Percentiles rank a stretch among this genome's conserved stretches.
Conservation (phyloP, 2,888 invertebrate species). For the Ctenicera cuprea region DNA sequence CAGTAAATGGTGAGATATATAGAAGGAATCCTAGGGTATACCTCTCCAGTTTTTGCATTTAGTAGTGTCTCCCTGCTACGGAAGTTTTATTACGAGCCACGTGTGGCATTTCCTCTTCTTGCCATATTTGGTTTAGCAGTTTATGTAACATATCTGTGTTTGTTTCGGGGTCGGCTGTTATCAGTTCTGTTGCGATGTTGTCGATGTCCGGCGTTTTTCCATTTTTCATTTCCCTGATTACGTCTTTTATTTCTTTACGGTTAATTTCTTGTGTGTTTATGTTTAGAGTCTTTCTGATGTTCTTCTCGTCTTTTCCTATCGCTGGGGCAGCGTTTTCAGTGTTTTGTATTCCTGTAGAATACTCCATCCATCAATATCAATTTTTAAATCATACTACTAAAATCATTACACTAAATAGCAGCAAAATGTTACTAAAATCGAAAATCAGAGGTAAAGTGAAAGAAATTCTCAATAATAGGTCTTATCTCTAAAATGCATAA, state of each 20-base stretch:
- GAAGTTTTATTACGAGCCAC: neutral
- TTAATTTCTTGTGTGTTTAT: neutral
- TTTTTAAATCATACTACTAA: no score
- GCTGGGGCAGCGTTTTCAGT: neutral
- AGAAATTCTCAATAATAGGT: neutral
- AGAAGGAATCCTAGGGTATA: no score
- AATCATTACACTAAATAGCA: neutral
- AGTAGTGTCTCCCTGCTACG: neutral
- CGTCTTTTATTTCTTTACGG: neutral
- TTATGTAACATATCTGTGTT: neutral
- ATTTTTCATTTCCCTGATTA: neutral
- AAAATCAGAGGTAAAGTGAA: neutral
- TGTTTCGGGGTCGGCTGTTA: no score
- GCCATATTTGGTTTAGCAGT: neutral
- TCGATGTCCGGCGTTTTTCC: neutral
- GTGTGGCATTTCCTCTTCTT: neutral
- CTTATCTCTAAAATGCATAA: constrained; percentile 39
- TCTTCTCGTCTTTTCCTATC: neutral
- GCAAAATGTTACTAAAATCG: neutral
- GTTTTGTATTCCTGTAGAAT: neutral
- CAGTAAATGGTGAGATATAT: no score
- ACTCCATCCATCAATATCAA: neutral
- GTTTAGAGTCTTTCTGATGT: neutral
- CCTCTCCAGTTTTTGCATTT: constrained; percentile 2
- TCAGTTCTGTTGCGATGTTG: neutral